A percentile compares a stretch with the other conserved stretches of the same genome.
phyloP scores from a whole-genome alignment of 2,797 vertebrate species.

The Rhinatrema bivittatum region DNA sequence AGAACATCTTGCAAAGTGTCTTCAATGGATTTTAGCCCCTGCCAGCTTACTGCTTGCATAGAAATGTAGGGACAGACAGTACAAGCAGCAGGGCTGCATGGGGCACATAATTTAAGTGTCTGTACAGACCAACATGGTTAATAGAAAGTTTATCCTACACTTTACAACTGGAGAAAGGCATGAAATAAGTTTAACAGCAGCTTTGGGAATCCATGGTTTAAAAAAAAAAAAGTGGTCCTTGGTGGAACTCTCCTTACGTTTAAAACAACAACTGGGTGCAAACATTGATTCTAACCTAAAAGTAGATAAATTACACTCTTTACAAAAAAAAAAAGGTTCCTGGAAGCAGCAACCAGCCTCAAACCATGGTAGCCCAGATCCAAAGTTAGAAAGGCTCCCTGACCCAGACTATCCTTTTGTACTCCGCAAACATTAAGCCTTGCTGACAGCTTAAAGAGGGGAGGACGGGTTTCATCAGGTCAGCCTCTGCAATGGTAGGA shows the following conservation, averaged over 20 bases:
- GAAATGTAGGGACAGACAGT: constrained; percentile 80
- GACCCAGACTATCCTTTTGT: too few species aligned
- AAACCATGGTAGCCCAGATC: too few species aligned
- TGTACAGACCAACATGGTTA: too few species aligned
- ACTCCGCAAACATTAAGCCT: too few species aligned
- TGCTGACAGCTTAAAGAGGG: too few species aligned
- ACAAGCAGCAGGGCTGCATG: constrained; percentile 63
- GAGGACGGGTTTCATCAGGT: too few species aligned
- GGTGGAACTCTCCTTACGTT: constrained; percentile 3
- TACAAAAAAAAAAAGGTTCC: background rate
- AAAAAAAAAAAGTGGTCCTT: constrained; percentile 5
- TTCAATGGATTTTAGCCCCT: constrained; percentile 62
- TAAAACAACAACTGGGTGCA: background rate
- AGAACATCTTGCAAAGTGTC: constrained; percentile 63
- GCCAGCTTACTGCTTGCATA: constrained; percentile 78
- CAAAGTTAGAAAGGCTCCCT: too few species aligned
- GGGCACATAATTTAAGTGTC: constrained; percentile 71
- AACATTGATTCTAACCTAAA: background rate
- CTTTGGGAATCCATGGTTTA: background rate
- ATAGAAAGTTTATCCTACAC: too few species aligned
- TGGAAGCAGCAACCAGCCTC: too few species aligned
- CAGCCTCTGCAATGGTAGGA: too few species aligned
- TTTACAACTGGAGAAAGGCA: constrained; percentile 60
- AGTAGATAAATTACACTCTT: background rate
- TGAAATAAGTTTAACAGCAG: too few species aligned